Base-by-base conservation (phyloP, 64 coral and sea anemone genomes). In the Stichodactyla helianthus region DNA sequence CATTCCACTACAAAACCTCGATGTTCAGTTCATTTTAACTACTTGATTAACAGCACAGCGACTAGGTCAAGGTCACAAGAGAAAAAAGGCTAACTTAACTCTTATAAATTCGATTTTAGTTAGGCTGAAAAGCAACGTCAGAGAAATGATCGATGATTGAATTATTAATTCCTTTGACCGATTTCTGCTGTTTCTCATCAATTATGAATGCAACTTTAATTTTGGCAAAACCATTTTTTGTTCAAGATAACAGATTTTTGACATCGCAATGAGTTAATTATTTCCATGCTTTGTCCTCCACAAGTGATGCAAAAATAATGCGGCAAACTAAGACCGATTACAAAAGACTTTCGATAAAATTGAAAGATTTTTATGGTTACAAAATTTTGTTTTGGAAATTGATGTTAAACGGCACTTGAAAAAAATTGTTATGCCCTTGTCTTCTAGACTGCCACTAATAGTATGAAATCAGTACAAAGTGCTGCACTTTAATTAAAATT, bases 141-240 rank as follows among this genome's bases (percentile, higher is more conserved):
- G 62, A 65, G 22, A n/a, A 65, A 44, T 44, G 35, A 44, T 65
- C 9, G 25, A 74, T 74, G 8, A 10, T 31, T 74, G 25, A 31
- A 74, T 74, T 74, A 74, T 74, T 74, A n/a, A 74, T 74, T 10
- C 18, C 27, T 74, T 31, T 74, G 68, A 74, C 68, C 27, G 25
- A 74, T 74, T 74, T 74, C 25, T 74, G 26, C 10, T 74, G 68
- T 74, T 74, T 31, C 68, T 74, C 68, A 74, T 74, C 4, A 74
- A 74, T 27, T 31, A 74, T 74, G 10, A 35, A 74, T 74, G 11
- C 10, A 6, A 0, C 13, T 26, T 26, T 27, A 31, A 13, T 31
- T 74, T 27, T 28, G 19, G 12, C 22, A 74, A 27, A 8, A 7
- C 10, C 17, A 9, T 35, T 19, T 74, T 7, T 11, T 6, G 68